Base-by-base conservation (phyloP, 2,797 vertebrate genomes). In the Tamandua tetradactyla region DNA sequence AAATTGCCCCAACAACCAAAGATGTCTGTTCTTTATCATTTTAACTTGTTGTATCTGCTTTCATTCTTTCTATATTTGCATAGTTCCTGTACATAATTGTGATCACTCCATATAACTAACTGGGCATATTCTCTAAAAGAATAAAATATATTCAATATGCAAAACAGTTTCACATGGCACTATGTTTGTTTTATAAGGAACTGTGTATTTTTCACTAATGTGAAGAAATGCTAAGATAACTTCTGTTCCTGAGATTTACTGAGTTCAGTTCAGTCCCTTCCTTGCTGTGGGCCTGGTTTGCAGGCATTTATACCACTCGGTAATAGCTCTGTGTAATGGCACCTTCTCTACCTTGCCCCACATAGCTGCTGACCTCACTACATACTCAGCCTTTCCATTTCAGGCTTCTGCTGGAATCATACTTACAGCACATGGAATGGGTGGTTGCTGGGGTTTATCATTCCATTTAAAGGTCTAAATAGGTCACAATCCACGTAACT, bases 371-470 rank as follows among this genome's bases (percentile, higher is more conserved):
- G 95, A 97, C 97, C 97, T 97, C 96, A 96, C 94, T 97, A 98
- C 98, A 97, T 78, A 96, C 91, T 98, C 98, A 98, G 98, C 98
- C 97, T 76, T 98, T 98, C 97, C 97, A 94, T 97, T 98, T 96
- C 3, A 1, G 57, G 80, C 44, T 97, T 97, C 95, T 49, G 98
- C 98, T 95, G 97, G 96, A 94, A 79, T 78, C 42, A 23, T 49
- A 87, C 90, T 95, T 10, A 44, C 11, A 40, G 86, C 69, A 37
- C 47, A 49, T 86, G 83, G 49, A 55, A 75, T 1, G 7, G 7
- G 61, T 72, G 42, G 32, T 62, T 74, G 59, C 47, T 52, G 49
- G 81, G 57, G 68, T 10, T 85, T 68, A 20, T 12, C 7, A 49
- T 44, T 90, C 68, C 37, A 1, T n/a, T 55, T 57, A 42, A 37